Evolutionary conservation across 2,888 invertebrate species (phyloP).

Genomic region (Adineta ricciae): DNA sequence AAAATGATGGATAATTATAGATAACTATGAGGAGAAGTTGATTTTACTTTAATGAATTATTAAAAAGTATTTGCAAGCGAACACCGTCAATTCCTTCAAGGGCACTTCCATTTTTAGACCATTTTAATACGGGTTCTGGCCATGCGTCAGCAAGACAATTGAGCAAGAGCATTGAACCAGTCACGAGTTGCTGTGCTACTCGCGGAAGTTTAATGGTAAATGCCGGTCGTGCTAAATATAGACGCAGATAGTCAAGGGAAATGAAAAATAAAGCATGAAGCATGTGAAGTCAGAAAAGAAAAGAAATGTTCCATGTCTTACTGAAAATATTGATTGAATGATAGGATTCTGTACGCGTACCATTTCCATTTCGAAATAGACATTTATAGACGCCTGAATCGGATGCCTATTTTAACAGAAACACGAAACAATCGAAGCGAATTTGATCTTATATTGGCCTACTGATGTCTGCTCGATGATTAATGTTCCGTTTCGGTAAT

Average conservation of each 20-base stretch:
- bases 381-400: conserved; percentile 17
- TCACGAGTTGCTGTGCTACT: neutral
- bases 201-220: conserved; percentile 2
- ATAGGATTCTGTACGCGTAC: neutral
- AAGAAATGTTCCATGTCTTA: neutral
- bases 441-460: neutral
- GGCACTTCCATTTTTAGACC: neutral
- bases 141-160: conserved; percentile 8
- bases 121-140: neutral
- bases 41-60: neutral
- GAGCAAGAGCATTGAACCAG: neutral
- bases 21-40: neutral
- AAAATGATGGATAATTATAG: neutral
- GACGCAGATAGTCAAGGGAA: neutral
- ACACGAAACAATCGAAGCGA: neutral
- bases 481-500: conserved; percentile 15
- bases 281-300: neutral
- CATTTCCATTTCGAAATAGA: neutral
- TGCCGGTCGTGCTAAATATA: neutral
- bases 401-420: neutral
- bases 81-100: neutral
- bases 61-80: neutral
- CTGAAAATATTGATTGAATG: neutral
- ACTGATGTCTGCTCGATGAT: neutral
- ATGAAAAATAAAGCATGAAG: neutral